phyloP scores from a whole-genome alignment of 2,888 invertebrate species.

The Meliscaeva auricollis region DNA sequence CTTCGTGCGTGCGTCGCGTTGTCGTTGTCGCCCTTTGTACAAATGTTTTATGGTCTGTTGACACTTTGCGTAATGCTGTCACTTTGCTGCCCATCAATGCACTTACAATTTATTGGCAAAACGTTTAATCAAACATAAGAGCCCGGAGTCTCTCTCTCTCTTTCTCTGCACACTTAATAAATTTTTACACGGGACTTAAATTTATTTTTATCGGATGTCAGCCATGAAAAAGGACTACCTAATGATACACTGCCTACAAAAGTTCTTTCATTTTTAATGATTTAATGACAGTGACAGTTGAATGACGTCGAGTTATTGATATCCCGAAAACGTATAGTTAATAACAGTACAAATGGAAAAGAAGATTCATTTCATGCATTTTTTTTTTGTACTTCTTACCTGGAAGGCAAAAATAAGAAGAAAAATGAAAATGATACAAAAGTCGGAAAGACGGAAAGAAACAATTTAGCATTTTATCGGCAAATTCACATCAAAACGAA shows the following conservation, averaged over 20 bases:
- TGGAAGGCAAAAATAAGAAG: background rate
- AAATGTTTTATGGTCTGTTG: constrained; percentile 64
- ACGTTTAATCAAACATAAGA: constrained; percentile 66
- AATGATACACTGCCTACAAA: no score
- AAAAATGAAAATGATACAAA: background rate
- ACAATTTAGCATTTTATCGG: constrained; percentile 23
- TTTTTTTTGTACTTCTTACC: background rate
- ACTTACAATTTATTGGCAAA: constrained; percentile 65
- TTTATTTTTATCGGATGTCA: constrained; percentile 45
- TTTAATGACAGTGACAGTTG: constrained; percentile 66
- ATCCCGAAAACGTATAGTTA: constrained; percentile 21
- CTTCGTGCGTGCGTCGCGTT: no score
- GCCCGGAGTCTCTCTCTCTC: no score
- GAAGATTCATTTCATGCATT: background rate
- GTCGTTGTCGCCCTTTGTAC: constrained; percentile 22
- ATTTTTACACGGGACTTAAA: constrained; percentile 51
- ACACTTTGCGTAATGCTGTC: constrained; percentile 66
- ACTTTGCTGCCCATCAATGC: constrained; percentile 66
- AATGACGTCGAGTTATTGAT: constrained; percentile 48
- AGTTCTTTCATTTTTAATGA: constrained; percentile 58
- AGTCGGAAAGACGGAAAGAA: background rate
- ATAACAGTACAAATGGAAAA: constrained; percentile 27
- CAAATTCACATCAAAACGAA: constrained; percentile 31
- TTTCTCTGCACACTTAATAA: constrained; percentile 26
- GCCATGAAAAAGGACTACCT: constrained; percentile 1